phyloP scores from a whole-genome alignment of 2,888 invertebrate species.

The Drosophila mayaguana region DNA sequence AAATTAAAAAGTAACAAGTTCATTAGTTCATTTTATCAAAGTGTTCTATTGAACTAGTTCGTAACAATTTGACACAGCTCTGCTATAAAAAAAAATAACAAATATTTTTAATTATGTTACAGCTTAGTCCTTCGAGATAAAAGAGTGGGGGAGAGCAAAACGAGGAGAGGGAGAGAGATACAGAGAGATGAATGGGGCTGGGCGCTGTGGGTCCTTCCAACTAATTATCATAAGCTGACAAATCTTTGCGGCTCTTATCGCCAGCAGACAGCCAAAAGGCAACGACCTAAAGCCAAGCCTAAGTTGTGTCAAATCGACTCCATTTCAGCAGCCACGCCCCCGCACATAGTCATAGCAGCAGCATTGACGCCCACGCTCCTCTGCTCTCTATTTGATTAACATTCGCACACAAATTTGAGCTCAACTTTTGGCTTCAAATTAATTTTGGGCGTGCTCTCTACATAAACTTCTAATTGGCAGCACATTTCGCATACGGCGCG shows the following conservation, averaged over 20 bases:
- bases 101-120: slow-evolving; percentile 2
- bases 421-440: slow-evolving; percentile 65
- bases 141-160: too few relatives aligned
- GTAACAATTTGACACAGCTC: background rate
- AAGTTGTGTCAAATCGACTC: slow-evolving; percentile 35
- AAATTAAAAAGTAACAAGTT: background rate
- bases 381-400: slow-evolving; percentile 69
- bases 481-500: slow-evolving; percentile 54
- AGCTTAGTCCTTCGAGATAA: slow-evolving; percentile 4
- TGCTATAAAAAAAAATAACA: background rate
- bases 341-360: background rate
- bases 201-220: slow-evolving; percentile 4
- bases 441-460: slow-evolving; percentile 59
- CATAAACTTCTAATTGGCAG: slow-evolving; percentile 79
- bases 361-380: background rate
- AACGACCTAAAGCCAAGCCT: slow-evolving; percentile 28
- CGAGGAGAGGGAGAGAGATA: background rate
- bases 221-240: slow-evolving; percentile 77
- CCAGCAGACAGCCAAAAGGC: slow-evolving; percentile 44
- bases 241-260: slow-evolving; percentile 56
- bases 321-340: slow-evolving; percentile 16
- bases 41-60: background rate
- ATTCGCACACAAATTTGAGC: slow-evolving; percentile 68
- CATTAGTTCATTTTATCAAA: background rate
- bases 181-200: background rate